Base-by-base conservation (phyloP, 2,797 vertebrate genomes). In the Diglossa cyanea region DNA sequence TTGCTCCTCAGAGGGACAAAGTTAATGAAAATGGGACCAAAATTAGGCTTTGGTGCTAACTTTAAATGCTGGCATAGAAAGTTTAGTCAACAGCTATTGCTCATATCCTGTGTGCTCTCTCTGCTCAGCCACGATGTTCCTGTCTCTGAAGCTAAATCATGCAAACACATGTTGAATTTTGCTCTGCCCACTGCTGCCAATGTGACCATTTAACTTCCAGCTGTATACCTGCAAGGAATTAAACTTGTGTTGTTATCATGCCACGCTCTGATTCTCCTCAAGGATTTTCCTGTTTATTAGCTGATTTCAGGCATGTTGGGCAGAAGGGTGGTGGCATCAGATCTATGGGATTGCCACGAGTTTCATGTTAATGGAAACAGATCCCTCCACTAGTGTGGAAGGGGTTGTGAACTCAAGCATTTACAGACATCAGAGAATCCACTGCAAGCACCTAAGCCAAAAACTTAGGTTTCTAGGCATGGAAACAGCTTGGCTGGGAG, bases 141-240 rank as follows among this genome's bases (percentile, higher is more conserved):
- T 70, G 48, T 55, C 23, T 33, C 86, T 73, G 74, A 61, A 85
- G 42, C 5, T 70, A 80, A 74, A 24, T 85, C 31, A 10, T 53
- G 78, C 48, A 84, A 87, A 82, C 33, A 50, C 65, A n/a, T 33
- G 48, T 88, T 73, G 57, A 86, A 57, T 94, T 90, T 80, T 91
- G 65, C 63, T 86, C 57, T 90, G 61, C 67, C 55, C 66, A 14
- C 40, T 83, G 68, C 71, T 88, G 48, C 40, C 75, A 74, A 45
- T 48, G 62, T 92, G 84, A 55, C 74, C 48, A 50, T 87, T 91
- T 74, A 63, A 60, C 58, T 92, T 92, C 63, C 81, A 93, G 28
- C 53, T 92, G 62, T 57, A 39, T 87, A 82, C 40, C 63, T 88
- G 57, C 53, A 82, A 45, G 78, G 81, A 76, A 89, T 93, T 87